These are phyloP conservation scores for Cataglyphis hispanica DNA, from an alignment of 1,140 invertebrate species.

Conservation along the genomic window DNA sequence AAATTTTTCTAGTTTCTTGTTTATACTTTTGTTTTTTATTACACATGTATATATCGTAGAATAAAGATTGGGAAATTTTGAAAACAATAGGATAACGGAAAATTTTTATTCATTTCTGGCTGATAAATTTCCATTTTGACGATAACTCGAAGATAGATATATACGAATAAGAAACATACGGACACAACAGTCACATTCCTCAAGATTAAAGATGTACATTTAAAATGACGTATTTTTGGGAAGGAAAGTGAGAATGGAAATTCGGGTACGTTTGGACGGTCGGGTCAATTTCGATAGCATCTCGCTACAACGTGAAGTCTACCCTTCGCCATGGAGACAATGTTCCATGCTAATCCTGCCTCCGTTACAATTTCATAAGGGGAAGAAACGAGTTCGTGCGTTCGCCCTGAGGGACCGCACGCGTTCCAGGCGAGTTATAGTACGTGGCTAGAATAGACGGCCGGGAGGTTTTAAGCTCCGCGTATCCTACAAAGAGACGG, in stretches of 20 bases:
- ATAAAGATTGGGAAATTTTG: no score
- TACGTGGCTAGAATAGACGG: conserved; percentile 70
- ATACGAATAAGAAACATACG: background rate
- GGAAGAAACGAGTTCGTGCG: conserved; percentile 73
- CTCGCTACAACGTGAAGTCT: conserved; percentile 52
- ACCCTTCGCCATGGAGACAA: conserved; percentile 69
- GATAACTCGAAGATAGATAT: background rate
- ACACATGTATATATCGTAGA: no score
- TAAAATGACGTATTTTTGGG: conserved; percentile 35
- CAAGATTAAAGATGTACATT: conserved; percentile 41
- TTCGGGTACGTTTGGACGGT: conserved; percentile 7
- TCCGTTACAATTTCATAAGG: conserved; percentile 79
- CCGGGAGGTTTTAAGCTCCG: conserved; percentile 22
- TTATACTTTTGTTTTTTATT: no score
- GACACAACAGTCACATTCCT: background rate
- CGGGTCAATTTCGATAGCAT: conserved; percentile 72
- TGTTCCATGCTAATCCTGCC: conserved; percentile 78
- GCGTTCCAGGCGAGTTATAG: conserved; percentile 68
- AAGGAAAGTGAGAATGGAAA: conserved; percentile 51
- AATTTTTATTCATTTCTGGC: background rate
- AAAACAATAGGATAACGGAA: background rate
- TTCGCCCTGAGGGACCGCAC: conserved; percentile 62
- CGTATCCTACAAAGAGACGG: conserved; percentile 63
- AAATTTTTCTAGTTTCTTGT: no score
- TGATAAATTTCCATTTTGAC: background rate